Evolutionary conservation across 2,888 invertebrate species (phyloP).

Genomic region (Hypsopygia costalis): DNA sequence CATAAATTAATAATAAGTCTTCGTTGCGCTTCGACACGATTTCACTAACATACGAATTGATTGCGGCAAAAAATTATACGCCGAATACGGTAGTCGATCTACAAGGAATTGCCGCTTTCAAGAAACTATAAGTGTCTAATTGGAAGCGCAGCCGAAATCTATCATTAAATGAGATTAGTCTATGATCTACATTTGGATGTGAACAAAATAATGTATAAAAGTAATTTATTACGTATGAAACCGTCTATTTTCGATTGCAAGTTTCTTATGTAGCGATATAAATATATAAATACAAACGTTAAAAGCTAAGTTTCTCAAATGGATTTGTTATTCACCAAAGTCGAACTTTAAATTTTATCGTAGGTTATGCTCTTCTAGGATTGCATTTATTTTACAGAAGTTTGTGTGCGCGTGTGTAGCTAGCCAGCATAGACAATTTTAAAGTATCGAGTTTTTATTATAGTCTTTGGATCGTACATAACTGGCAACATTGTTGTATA

Average conservation of each 20-base stretch:
- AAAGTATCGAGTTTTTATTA: conserved; percentile 1
- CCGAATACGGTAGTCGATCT: no score
- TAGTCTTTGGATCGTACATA: conserved; percentile 4
- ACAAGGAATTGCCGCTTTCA: no score
- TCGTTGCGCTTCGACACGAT: no score
- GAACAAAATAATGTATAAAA: no score
- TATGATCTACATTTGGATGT: no score
- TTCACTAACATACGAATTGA: no score
- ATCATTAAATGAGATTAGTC: no score
- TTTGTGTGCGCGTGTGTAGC: conserved; percentile 15
- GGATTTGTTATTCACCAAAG: conserved; percentile 7
- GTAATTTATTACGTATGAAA: background rate
- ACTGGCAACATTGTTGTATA: background rate
- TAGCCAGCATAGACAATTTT: conserved; percentile 9
- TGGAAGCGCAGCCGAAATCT: no score
- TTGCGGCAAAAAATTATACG: no score
- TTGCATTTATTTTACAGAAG: conserved; percentile 23
- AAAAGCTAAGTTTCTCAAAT: conserved; percentile 13
- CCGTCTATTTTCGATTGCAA: background rate
- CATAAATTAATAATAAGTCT: no score
- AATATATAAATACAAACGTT: no score
- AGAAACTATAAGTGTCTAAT: no score
- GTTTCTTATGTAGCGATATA: background rate
- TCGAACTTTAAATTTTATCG: conserved; percentile 6
- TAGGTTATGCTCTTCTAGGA: conserved; percentile 13